Evolutionary conservation across 2,888 invertebrate species (phyloP).

Genomic region (Pimpla rufipes): DNA sequence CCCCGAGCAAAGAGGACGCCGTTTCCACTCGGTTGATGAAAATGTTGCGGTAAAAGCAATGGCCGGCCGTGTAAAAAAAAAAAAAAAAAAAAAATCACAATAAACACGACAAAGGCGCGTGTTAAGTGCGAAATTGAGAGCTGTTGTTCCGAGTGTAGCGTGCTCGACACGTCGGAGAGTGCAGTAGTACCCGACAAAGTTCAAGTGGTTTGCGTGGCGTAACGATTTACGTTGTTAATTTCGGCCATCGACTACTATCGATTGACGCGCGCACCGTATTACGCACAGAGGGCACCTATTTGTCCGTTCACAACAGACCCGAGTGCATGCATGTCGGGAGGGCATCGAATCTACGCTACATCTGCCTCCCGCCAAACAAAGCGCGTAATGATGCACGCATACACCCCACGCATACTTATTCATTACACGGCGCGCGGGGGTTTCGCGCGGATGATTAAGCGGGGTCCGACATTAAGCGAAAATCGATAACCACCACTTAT

Average conservation of each 20-base stretch:
- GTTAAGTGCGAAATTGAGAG: slow-evolving; percentile 26
- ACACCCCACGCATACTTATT: slow-evolving; percentile 18
- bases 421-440: slow-evolving; percentile 20
- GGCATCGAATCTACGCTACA: background rate
- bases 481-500: slow-evolving; percentile 67
- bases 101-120: background rate
- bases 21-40: background rate
- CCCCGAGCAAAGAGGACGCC: background rate
- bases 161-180: slow-evolving; percentile 20
- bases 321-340: background rate
- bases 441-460: slow-evolving; percentile 47
- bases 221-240: slow-evolving; percentile 45
- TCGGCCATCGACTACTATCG: slow-evolving; percentile 46
- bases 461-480: slow-evolving; percentile 63
- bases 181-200: slow-evolving; percentile 12
- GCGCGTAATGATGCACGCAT: slow-evolving; percentile 1
- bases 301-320: background rate
- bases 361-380: slow-evolving; percentile 11
- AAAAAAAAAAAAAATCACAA: slow-evolving; percentile 12
- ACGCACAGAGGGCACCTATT: slow-evolving; percentile 31
- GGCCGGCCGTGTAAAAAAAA: background rate
- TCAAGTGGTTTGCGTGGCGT: slow-evolving; percentile 26
- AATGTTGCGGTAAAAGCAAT: background rate
- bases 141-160: slow-evolving; percentile 2
- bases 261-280: slow-evolving; percentile 36